phyloP scores from a whole-genome alignment of 1,140 invertebrate species.

The Reticulitermes speratus region DNA sequence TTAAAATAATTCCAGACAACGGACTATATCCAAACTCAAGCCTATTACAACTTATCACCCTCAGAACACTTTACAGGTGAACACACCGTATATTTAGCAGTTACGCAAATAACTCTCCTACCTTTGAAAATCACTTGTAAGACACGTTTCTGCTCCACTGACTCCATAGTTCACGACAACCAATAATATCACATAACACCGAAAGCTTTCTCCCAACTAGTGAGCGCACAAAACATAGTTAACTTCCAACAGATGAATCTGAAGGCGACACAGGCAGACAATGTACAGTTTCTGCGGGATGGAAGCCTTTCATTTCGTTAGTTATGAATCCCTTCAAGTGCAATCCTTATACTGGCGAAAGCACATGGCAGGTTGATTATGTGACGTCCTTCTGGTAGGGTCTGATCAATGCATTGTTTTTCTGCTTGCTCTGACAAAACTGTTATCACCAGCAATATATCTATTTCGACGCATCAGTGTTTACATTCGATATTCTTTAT shows the following conservation, averaged over 20 bases:
- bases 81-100: too few species aligned
- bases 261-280: neutral
- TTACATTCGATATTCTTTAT: neutral
- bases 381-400: neutral
- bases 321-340: neutral
- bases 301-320: neutral
- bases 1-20: too few species aligned
- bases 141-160: neutral
- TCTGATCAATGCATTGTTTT: neutral
- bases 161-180: neutral
- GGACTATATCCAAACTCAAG: too few species aligned
- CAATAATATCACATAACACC: too few species aligned
- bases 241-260: neutral
- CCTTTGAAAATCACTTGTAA: neutral
- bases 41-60: too few species aligned
- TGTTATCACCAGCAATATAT: neutral
- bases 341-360: neutral
- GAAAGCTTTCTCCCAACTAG: neutral
- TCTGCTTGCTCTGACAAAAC: neutral
- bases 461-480: neutral
- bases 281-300: neutral
- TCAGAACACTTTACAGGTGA: too few species aligned
- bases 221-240: neutral
- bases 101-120: neutral
- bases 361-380: neutral